Conservation (phyloP, 2,797 vertebrate species). For the Cacajao melanocephalus region DNA sequence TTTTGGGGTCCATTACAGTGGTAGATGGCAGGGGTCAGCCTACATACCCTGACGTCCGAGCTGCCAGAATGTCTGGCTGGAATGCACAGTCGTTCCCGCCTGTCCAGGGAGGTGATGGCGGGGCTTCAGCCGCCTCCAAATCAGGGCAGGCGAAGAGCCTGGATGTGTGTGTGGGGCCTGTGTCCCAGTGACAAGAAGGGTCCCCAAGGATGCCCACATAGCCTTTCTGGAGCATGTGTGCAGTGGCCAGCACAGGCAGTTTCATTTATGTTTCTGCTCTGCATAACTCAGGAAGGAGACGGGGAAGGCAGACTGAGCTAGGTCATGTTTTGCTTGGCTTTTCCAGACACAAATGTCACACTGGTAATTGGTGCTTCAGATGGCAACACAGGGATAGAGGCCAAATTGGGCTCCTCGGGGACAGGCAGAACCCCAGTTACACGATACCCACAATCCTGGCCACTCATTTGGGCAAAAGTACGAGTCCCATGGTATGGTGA, state of each 20-base stretch:
- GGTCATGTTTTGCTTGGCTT: neutral
- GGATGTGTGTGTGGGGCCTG: no score
- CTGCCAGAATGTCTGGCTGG: neutral
- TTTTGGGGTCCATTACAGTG: constrained; percentile 56
- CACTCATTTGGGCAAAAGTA: neutral
- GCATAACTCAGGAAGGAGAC: neutral
- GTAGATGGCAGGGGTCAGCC: constrained; percentile 40
- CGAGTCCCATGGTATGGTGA: accelerated
- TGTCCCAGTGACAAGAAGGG: neutral
- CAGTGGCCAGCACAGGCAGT: neutral
- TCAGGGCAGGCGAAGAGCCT: neutral
- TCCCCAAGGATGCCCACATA: neutral
- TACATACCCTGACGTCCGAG: neutral
- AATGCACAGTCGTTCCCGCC: neutral
- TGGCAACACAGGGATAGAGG: neutral
- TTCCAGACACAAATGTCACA: neutral
- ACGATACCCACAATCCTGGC: neutral
- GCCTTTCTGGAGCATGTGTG: accelerated
- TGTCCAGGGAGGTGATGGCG: accelerated
- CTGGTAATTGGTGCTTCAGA: neutral
- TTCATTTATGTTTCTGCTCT: neutral
- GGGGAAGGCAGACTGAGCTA: no score
- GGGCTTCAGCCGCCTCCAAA: neutral
- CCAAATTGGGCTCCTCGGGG: neutral
- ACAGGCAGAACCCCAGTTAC: neutral